Conservation (phyloP, 2,113 vertebrate species). For the Globicephala melas region DNA sequence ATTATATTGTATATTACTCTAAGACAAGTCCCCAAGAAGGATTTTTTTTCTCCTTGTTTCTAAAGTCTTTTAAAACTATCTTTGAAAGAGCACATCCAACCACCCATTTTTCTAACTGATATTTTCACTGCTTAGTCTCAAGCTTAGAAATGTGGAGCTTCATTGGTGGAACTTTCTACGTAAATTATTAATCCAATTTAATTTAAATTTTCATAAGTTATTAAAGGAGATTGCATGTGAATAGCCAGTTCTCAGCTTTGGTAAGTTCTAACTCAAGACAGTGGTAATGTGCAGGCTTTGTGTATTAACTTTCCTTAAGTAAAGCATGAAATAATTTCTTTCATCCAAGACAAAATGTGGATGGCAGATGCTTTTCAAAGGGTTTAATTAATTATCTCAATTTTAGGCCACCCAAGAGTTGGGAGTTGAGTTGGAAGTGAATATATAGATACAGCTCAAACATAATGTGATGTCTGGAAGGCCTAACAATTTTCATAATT, state of each 20-base stretch:
- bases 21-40: background rate
- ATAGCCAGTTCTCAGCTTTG: constrained; percentile 69
- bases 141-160: constrained; percentile 58
- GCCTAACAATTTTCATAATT: background rate
- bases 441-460: background rate
- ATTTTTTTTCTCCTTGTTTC: background rate
- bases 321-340: constrained; percentile 77
- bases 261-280: constrained; percentile 65
- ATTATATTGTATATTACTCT: background rate
- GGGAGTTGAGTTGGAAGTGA: constrained; percentile 31
- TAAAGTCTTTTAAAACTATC: constrained; percentile 43
- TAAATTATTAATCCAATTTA: constrained; percentile 82
- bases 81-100: background rate
- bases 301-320: constrained; percentile 65
- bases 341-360: constrained; percentile 79
- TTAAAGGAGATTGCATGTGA: constrained; percentile 61
- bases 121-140: constrained; percentile 15
- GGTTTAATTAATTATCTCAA: constrained; percentile 69
- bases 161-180: constrained; percentile 60
- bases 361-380: constrained; percentile 79
- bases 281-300: constrained; percentile 46
- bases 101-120: background rate
- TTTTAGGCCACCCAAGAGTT: constrained; percentile 79
- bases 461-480: background rate
- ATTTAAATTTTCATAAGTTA: constrained; percentile 82